Evolutionary conservation across 2,888 invertebrate genomes (phyloP).

Genomic region (Cylloceria caligata): DNA sequence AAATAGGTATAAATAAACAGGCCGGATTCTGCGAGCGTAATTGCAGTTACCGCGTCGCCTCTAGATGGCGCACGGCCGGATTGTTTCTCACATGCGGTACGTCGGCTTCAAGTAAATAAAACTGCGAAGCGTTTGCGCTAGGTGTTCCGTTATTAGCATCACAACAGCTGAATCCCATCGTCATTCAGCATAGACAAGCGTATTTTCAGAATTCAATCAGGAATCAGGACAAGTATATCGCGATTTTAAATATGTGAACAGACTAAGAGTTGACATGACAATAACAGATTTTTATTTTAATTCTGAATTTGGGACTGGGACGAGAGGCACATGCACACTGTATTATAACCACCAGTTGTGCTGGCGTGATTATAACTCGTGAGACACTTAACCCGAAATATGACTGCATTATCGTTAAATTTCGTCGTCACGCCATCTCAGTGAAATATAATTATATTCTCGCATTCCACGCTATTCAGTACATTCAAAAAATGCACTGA

Average conservation of each 20-base stretch:
- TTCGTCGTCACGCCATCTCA: too few relatives aligned
- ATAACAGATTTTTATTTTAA: conserved; percentile 8
- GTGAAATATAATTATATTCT: too few relatives aligned
- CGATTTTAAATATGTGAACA: not conserved
- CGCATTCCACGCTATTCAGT: too few relatives aligned
- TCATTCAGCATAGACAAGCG: not conserved
- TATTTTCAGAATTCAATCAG: not conserved
- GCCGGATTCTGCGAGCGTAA: not conserved
- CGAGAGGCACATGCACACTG: conserved; percentile 6
- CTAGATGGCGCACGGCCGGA: not conserved
- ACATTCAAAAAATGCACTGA: too few relatives aligned
- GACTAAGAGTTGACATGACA: conserved; percentile 35
- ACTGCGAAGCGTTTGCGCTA: not conserved
- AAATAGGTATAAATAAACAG: not conserved
- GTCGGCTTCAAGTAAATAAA: not conserved
- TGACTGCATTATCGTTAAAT: too few relatives aligned
- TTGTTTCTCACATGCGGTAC: not conserved
- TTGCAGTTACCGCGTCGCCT: not conserved
- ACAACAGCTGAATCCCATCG: not conserved
- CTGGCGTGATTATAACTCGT: too few relatives aligned
- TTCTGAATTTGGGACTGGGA: conserved; percentile 21
- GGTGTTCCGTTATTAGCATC: not conserved
- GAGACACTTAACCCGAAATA: too few relatives aligned
- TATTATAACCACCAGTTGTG: too few relatives aligned
- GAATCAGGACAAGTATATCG: conserved; percentile 6